Evolutionary conservation across 2,113 vertebrate species (phyloP), one percentile per base, ranked within the genome.

Genomic region (Hassar affinis): DNA sequence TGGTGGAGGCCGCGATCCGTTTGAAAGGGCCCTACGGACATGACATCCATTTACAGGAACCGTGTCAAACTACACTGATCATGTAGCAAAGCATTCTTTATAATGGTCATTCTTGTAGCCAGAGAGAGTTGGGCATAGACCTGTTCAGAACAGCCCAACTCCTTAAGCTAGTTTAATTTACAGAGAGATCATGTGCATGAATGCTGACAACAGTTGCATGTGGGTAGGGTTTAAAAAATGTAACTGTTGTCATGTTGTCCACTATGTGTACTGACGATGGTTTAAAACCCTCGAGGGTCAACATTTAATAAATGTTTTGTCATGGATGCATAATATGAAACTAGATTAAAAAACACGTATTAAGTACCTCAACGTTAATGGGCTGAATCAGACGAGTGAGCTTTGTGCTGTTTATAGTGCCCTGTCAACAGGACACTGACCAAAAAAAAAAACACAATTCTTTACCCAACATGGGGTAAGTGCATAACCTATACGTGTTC

Each of bases 401-500:
- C 22, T 72, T 57, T 74, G 52, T 78, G 59, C 69, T 78, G 62
- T 85, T 88, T 82, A 85, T 71, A 86, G 87, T 88, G 81, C 56
- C 78, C 78, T 42, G 78, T 82, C 85, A 79, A 78, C 79, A 88
- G 22, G 51, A 88, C 81, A 84, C 84, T 75, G n/a, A 64, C 25
- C 15, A 15, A 78, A 51, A 47, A 83, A 82, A 76, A 84, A 64
- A 57, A 51, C 25, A 62, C 10, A 79, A 75, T 77, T 74, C 51
- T 51, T 20, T 35, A 62, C 69, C 79, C 74, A 38, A 35, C 20
- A 64, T 77, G 62, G 54, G 61, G 75, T 7, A 87, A 56, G 42
- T 51, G 22, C 33, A 57, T 10, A 45, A 45, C 6, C 64, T 33
- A 71, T 30, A 59, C 18, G 75, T 79, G 20, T 49, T n/a, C 66